Conservation (phyloP, 2,113 vertebrate species). For the Glaucomys volans region DNA sequence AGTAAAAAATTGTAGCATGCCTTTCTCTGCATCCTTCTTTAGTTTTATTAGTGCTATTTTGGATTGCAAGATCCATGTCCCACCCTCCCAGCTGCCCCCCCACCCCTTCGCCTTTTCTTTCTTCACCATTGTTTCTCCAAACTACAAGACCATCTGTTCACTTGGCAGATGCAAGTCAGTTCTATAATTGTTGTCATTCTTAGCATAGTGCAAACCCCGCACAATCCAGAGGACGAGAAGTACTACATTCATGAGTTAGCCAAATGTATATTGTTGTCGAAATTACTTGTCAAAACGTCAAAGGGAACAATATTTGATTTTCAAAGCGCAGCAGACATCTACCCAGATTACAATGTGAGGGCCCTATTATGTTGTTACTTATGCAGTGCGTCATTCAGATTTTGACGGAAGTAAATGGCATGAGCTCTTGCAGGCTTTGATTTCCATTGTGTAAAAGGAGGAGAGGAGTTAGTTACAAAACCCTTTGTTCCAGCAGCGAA, state of each 20-base stretch:
- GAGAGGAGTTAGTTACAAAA: slow-evolving; percentile 72
- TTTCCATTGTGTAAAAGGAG: slow-evolving; percentile 74
- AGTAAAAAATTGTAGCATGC: slow-evolving; percentile 24
- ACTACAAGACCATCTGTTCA: slow-evolving; percentile 86
- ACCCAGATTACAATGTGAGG: slow-evolving; percentile 79
- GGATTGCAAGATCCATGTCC: slow-evolving; percentile 48
- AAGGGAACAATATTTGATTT: slow-evolving; percentile 86
- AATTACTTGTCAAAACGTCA: slow-evolving; percentile 88
- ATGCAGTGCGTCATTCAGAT: slow-evolving; percentile 47
- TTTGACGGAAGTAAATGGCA: slow-evolving; percentile 71
- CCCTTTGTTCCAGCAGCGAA: slow-evolving; percentile 59
- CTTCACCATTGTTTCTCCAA: slow-evolving; percentile 79
- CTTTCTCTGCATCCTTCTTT: slow-evolving; percentile 52
- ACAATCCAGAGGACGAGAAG: slow-evolving; percentile 81
- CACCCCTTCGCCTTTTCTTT: slow-evolving; percentile 39
- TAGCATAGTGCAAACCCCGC: slow-evolving; percentile 82
- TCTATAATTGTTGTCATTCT: slow-evolving; percentile 88
- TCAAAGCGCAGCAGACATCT: slow-evolving; percentile 78
- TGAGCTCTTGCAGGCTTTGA: slow-evolving; percentile 51
- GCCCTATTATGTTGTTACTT: slow-evolving; percentile 77
- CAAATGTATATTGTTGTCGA: slow-evolving; percentile 84
- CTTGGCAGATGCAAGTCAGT: slow-evolving; percentile 84
- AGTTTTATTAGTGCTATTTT: slow-evolving; percentile 66
- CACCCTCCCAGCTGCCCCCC: neutral
- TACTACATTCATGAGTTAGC: slow-evolving; percentile 81